phyloP scores from a whole-genome alignment of 2,888 invertebrate species.

The Chloroclystis v-ata region DNA sequence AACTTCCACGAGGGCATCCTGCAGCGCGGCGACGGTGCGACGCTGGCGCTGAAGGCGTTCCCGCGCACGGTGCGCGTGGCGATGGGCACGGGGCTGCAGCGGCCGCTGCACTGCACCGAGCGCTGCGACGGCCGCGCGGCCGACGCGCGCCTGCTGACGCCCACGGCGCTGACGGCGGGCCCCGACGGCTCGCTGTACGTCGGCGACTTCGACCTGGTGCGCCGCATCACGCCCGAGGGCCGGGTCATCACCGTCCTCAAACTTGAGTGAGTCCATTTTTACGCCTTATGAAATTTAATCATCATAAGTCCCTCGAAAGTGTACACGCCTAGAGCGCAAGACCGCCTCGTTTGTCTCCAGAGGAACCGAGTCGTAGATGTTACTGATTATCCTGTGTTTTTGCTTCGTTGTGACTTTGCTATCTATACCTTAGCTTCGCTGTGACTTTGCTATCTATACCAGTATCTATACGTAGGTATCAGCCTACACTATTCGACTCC shows the following conservation, averaged over 20 bases:
- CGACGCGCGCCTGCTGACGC: conserved; percentile 92
- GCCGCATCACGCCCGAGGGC: conserved; percentile 93
- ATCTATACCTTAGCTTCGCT: no score
- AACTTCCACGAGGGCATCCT: conserved; percentile 98
- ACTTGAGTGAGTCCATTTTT: conserved; percentile 82
- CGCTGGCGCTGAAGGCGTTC: conserved; percentile 94
- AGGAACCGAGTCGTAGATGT: no score
- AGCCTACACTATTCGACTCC: no score
- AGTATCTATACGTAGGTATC: no score
- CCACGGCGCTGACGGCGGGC: conserved; percentile 95
- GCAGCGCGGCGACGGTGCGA: conserved; percentile 98
- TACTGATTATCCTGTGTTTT: no score
- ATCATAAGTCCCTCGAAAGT: no score
- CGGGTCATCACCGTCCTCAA: conserved; percentile 92
- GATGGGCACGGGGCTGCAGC: conserved; percentile 94
- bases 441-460: no score
- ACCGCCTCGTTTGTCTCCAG: no score
- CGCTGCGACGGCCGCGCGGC: conserved; percentile 91
- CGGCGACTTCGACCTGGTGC: conserved; percentile 96
- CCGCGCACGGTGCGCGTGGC: conserved; percentile 89
- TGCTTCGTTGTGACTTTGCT: no score
- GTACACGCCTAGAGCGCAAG: no score
- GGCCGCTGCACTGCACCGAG: conserved; percentile 91
- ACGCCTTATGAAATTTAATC: no score
- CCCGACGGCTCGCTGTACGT: conserved; percentile 98